phyloP scores from a whole-genome alignment of 2,888 invertebrate genomes.

The Timandra comae region DNA sequence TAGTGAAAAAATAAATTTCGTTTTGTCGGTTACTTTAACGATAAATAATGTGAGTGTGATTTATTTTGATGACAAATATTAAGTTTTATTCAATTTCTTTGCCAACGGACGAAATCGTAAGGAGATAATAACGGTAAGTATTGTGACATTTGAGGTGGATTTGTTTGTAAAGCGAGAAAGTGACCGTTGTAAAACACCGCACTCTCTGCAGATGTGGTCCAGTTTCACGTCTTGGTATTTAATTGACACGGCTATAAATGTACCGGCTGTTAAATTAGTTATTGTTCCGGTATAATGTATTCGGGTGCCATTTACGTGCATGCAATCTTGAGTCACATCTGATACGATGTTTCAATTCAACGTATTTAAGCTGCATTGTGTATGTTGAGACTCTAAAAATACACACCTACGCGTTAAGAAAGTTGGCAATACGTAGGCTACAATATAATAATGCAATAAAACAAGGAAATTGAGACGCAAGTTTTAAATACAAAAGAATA shows the following conservation, averaged over 20 bases:
- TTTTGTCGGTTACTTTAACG: constrained; percentile 50
- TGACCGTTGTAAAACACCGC: constrained; percentile 54
- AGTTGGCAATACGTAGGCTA: constrained; percentile 25
- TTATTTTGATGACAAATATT: constrained; percentile 38
- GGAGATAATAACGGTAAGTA: constrained; percentile 56
- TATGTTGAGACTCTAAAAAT: constrained; percentile 25
- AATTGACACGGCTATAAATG: constrained; percentile 56
- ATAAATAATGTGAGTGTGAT: constrained; percentile 54
- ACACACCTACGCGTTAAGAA: constrained; percentile 41
- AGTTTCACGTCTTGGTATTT: constrained; percentile 56
- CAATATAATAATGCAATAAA: too few species aligned
- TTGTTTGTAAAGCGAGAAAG: constrained; percentile 71
- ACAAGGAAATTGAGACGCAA: too few species aligned
- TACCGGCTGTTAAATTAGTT: constrained; percentile 50
- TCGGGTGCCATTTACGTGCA: constrained; percentile 39
- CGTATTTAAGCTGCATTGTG: constrained; percentile 22
- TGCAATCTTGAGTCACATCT: constrained; percentile 34
- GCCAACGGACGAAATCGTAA: constrained; percentile 25
- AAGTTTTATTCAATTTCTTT: constrained; percentile 36
- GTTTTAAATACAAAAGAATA: too few species aligned
- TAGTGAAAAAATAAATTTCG: constrained; percentile 47
- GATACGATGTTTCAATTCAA: constrained; percentile 23
- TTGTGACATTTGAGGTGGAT: constrained; percentile 53
- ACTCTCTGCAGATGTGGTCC: constrained; percentile 52
- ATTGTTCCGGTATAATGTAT: constrained; percentile 46